Base-by-base conservation (phyloP, 2,797 vertebrate species). In the Thripadectes ignobilis region DNA sequence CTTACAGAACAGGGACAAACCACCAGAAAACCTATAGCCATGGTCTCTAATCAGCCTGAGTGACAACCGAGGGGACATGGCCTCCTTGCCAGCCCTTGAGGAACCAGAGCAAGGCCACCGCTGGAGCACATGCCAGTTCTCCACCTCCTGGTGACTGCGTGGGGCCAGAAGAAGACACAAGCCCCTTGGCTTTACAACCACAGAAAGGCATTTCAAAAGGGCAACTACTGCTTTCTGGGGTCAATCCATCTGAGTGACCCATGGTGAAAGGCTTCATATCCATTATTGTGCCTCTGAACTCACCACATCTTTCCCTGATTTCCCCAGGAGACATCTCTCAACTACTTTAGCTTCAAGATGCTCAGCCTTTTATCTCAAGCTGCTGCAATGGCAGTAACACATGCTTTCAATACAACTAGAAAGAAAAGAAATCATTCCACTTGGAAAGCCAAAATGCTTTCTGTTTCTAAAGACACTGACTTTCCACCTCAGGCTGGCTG, bases 141-240 rank as follows among this genome's bases (percentile, higher is more conserved):
- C 29, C 48, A 11, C 5, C 1, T 73, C 83, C 41, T 11, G 3
- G 21, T 1, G 4, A 26, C 55, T 46, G 29, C 0, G 0, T 0
- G 1, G 21, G 5, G 67, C 57, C n/a, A 45, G 20, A 12, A 51
- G 32, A 3, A 6, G 13, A 1, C 24, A 12, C 0, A 0, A 75
- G 73, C 8, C 58, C 36, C 54, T 39, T 0, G 0, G 48, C 39
- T 68, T 48, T 16, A 39, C 38, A 55, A 1, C 30, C 6, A 1
- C 45, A 13, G 7, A 26, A 46, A 62, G 32, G 39, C 24, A 12
- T 3, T 46, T 51, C 59, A 74, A 63, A 27, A 36, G 39, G 48
- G 20, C 14, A 46, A 26, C 76, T 29, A 2, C 27, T 30, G 54
- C 65, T 45, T 51, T 71, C 48, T 59, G 57, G 36, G 66, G 29